Percentiles rank a stretch among this genome's conserved stretches.
Evolutionary conservation across 2,113 vertebrate genomes (phyloP).

Genomic region (Poeciliopsis retropinna): DNA sequence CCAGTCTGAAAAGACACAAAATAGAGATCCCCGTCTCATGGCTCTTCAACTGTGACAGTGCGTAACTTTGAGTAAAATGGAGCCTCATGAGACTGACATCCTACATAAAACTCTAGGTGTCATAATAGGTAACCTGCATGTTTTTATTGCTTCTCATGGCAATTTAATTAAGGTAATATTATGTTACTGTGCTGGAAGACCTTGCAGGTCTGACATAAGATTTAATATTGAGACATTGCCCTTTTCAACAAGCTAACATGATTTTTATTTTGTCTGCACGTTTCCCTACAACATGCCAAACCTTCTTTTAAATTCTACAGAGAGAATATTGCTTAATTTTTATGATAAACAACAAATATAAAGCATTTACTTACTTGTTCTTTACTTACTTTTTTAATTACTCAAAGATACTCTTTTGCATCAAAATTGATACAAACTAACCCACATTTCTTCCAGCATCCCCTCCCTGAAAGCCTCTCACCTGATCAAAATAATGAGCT

Average conservation of each 20-base stretch:
- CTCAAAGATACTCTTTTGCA: too few relatives aligned
- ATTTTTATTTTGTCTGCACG: not conserved
- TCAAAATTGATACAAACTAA: too few relatives aligned
- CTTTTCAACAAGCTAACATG: not conserved
- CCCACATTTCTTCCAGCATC: too few relatives aligned
- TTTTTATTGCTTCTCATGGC: conserved; percentile 14
- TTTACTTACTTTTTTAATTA: too few relatives aligned
- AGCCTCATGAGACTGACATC: not conserved
- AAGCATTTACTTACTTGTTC: too few relatives aligned
- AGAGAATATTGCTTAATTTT: not conserved
- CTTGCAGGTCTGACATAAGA: not conserved
- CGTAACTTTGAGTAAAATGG: not conserved
- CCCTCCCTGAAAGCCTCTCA: too few relatives aligned
- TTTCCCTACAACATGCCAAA: conserved; percentile 3
- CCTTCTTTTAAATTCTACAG: not conserved
- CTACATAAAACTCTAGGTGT: not conserved
- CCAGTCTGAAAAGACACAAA: not conserved
- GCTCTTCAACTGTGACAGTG: not conserved
- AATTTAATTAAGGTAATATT: conserved; percentile 18
- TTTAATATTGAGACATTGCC: not conserved
- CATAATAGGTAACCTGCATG: conserved; percentile 1
- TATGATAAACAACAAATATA: not conserved
- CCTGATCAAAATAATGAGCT: too few relatives aligned
- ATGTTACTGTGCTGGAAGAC: conserved; percentile 1
- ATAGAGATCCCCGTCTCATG: not conserved